phyloP scores from a whole-genome alignment of 2,888 invertebrate genomes.

The Leptopilina syphax region DNA sequence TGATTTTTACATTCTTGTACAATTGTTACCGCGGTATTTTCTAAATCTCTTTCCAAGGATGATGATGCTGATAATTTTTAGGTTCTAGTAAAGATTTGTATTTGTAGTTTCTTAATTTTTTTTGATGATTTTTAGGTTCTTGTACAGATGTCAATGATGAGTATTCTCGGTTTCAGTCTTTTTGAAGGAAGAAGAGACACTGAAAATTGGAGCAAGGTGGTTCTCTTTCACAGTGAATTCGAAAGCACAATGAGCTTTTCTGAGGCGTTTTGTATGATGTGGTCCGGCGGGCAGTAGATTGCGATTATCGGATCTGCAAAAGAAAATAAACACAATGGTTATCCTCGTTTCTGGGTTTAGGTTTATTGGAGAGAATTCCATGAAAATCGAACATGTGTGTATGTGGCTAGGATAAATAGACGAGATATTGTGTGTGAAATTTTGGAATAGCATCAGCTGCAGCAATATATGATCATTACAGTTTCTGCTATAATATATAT shows the following conservation, averaged over 20 bases:
- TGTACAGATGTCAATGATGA: background rate
- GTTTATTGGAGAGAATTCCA: slow-evolving; percentile 22
- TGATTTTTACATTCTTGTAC: too few species aligned
- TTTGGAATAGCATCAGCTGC: background rate
- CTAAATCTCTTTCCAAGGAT: too few species aligned
- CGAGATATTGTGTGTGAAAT: slow-evolving; percentile 3
- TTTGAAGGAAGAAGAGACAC: background rate
- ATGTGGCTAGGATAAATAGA: slow-evolving; percentile 21
- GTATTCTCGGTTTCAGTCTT: slow-evolving; percentile 3
- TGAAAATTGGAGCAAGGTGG: slow-evolving; percentile 1
- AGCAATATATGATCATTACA: background rate
- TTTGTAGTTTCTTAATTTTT: too few species aligned
- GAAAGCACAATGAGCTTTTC: background rate
- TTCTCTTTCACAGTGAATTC: background rate
- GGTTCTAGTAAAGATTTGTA: too few species aligned
- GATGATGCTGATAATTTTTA: too few species aligned
- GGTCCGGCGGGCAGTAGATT: background rate
- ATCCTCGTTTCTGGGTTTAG: slow-evolving; percentile 6
- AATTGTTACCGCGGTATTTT: too few species aligned
- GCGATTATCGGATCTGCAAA: slow-evolving; percentile 20
- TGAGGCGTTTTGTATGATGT: background rate
- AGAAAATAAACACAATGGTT: slow-evolving; percentile 22
- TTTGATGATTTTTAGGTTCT: too few species aligned
- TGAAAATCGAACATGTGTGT: background rate
- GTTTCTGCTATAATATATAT: too few species aligned